Conservation (phyloP, 1,140 invertebrate species). For the Diorhabda elongata region DNA sequence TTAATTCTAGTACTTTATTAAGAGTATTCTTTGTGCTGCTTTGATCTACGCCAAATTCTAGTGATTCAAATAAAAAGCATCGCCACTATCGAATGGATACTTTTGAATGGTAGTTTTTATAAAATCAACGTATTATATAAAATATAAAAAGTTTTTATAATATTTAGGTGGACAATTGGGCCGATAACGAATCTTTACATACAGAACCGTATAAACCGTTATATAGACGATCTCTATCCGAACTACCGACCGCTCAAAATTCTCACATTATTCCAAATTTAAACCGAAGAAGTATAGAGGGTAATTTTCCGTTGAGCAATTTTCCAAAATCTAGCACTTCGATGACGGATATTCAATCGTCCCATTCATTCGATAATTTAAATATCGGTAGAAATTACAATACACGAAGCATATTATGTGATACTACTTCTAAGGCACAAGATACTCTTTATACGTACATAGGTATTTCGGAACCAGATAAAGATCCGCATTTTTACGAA, state of each 20-base stretch:
- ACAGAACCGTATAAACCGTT: conserved; percentile 53
- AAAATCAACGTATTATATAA: too few relatives aligned
- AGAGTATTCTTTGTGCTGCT: too few relatives aligned
- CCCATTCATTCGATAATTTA: conserved; percentile 22
- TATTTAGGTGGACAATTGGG: conserved; percentile 48
- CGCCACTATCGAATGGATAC: too few relatives aligned
- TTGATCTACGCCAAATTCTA: too few relatives aligned
- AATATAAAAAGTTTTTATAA: too few relatives aligned
- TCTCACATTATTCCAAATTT: conserved; percentile 38
- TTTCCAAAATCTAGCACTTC: conserved; percentile 44
- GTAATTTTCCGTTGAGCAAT: conserved; percentile 33
- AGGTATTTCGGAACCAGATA: conserved; percentile 53
- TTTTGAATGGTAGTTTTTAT: too few relatives aligned
- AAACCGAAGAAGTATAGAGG: conserved; percentile 52
- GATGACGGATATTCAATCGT: conserved; percentile 45
- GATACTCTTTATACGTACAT: conserved; percentile 56
- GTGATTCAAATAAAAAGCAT: too few relatives aligned
- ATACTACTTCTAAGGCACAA: conserved; percentile 31
- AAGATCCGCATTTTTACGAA: conserved; percentile 41
- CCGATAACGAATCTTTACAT: conserved; percentile 50
- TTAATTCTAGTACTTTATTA: too few relatives aligned
- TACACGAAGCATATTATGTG: conserved; percentile 36
- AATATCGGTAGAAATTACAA: conserved; percentile 29
- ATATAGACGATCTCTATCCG: conserved; percentile 63
- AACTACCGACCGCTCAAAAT: conserved; percentile 50